Conservation (phyloP, 2,113 vertebrate genomes). For the Conger conger region DNA sequence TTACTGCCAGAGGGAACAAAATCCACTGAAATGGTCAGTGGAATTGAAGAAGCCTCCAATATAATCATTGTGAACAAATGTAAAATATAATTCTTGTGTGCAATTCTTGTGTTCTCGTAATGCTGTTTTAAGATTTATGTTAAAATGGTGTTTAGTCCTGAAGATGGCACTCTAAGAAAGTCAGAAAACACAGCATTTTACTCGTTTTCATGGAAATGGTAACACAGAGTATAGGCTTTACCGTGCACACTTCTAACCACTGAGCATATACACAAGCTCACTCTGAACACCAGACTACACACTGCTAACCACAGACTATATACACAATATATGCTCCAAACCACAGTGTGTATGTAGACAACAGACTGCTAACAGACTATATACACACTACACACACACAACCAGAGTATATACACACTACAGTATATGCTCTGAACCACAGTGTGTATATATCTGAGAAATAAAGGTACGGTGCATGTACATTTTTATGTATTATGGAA, state of each 20-base stretch:
- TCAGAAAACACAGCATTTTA: slow-evolving; percentile 5
- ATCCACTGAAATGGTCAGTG: not conserved
- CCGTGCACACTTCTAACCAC: no score
- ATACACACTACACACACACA: not conserved
- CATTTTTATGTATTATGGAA: no score
- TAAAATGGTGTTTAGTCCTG: slow-evolving; percentile 46
- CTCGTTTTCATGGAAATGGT: not conserved
- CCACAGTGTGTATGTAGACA: not conserved
- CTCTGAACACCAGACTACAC: not conserved
- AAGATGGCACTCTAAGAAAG: slow-evolving; percentile 78
- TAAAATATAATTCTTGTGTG: not conserved
- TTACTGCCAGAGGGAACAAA: not conserved
- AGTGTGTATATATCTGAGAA: slow-evolving; percentile 21
- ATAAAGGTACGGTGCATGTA: no score
- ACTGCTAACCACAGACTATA: not conserved
- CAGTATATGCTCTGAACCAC: not conserved
- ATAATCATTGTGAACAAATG: not conserved
- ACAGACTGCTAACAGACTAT: not conserved
- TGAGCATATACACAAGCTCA: not conserved
- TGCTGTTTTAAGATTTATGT: not conserved
- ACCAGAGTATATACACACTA: not conserved
- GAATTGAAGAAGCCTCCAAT: not conserved
- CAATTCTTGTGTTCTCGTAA: not conserved
- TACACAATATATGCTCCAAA: not conserved
- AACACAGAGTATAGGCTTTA: no score